These are phyloP conservation scores for Lepeophtheirus nordmannii DNA, from an alignment of 2,888 invertebrate genomes.

Conservation along the genomic window DNA sequence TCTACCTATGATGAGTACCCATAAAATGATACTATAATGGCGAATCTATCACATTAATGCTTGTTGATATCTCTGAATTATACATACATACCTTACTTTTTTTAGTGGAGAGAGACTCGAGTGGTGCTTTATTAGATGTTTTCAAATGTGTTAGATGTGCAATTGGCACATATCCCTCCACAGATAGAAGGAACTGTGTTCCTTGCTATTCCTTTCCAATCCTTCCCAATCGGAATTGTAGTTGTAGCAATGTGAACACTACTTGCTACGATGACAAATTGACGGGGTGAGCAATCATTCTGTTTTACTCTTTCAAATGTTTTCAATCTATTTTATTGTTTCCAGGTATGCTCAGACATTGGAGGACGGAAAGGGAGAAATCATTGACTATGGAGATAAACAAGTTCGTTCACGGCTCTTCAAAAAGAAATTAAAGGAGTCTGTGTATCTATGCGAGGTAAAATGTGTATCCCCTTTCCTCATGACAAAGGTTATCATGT, in stretches of 20 bases:
- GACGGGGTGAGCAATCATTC: background rate
- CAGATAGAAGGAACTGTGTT: slow-evolving; percentile 34
- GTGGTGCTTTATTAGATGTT: slow-evolving; percentile 30
- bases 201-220: slow-evolving; percentile 32
- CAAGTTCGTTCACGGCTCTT: slow-evolving; percentile 35
- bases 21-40: no score
- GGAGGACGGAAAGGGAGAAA: slow-evolving; percentile 32
- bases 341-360: background rate
- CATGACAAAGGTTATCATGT: no score
- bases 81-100: no score
- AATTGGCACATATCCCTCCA: slow-evolving; percentile 35
- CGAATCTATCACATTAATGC: no score
- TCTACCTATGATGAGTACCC: no score
- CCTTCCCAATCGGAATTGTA: background rate
- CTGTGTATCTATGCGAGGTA: slow-evolving; percentile 38
- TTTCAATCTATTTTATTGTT: background rate
- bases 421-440: slow-evolving; percentile 34
- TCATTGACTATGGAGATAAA: slow-evolving; percentile 32
- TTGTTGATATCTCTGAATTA: no score
- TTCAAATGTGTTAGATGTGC: slow-evolving; percentile 37
- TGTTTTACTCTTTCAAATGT: background rate
- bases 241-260: background rate
- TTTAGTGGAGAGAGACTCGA: slow-evolving; percentile 9
- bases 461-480: slow-evolving; percentile 25
- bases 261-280: background rate